phyloP scores from a whole-genome alignment of 92 coral and sea anemone genomes.

The Parazoanthus atlanticus region DNA sequence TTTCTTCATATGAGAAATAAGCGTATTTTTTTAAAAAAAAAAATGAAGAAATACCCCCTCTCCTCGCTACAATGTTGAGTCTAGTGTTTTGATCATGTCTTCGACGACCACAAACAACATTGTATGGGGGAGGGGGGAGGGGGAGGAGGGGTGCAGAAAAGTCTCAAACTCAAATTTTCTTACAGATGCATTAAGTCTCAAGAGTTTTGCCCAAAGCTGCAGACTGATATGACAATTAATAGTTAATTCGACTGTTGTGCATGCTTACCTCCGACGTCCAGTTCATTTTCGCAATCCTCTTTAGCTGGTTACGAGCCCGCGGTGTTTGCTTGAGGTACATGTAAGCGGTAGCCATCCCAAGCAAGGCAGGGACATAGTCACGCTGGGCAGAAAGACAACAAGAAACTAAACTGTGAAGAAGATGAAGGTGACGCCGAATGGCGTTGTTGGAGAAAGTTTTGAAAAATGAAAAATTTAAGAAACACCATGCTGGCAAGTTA shows the following conservation, averaged over 20 bases:
- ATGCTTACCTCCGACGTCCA: constrained; percentile 95
- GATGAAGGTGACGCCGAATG: neutral
- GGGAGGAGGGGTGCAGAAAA: neutral
- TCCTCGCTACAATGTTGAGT: too few species aligned
- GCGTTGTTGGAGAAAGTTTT: neutral
- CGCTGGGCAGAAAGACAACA: constrained; percentile 54
- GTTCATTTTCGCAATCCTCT: constrained; percentile 97
- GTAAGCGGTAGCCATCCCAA: constrained; percentile 99
- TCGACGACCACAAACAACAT: too few species aligned
- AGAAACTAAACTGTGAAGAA: neutral
- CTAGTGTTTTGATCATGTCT: too few species aligned
- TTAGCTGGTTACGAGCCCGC: constrained; percentile 98
- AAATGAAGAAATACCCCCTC: neutral
- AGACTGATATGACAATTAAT: neutral
- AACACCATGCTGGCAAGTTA: too few species aligned
- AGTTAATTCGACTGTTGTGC: neutral
- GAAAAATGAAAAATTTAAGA: neutral
- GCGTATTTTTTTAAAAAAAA: too few species aligned
- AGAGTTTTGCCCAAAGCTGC: neutral
- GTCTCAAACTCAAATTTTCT: neutral
- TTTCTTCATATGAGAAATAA: too few species aligned
- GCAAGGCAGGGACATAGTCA: constrained; percentile 89
- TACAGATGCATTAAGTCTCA: neutral
- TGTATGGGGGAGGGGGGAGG: neutral
- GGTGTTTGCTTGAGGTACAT: constrained; percentile 99